A percentile compares a stretch with the other conserved stretches of the same genome.
These are phyloP conservation scores for Lepus americanus DNA, from an alignment of 2,113 vertebrate species.

Conservation along the genomic window DNA sequence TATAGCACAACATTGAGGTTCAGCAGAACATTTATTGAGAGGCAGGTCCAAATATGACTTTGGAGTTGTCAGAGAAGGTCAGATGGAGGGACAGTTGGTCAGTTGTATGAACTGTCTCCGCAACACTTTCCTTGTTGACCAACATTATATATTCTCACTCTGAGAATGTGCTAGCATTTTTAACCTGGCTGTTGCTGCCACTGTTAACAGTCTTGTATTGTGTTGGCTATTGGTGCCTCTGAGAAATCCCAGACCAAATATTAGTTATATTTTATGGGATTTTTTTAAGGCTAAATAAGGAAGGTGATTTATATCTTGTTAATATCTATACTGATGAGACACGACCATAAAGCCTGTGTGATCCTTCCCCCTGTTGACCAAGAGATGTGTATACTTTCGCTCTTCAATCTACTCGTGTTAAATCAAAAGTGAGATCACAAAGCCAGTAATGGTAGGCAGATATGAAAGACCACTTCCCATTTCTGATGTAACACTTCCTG, in stretches of 20 bases:
- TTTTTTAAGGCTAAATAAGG: not conserved
- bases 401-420: not conserved
- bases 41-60: not conserved
- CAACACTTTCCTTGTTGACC: fast-evolving
- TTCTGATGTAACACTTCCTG: not conserved
- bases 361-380: not conserved
- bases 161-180: not conserved
- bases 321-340: not conserved
- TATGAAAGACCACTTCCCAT: not conserved
- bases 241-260: not conserved
- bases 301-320: not conserved
- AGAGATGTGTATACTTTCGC: not conserved
- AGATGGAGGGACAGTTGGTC: not conserved
- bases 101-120: fast-evolving
- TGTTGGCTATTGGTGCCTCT: not conserved
- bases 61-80: not conserved
- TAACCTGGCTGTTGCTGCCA: not conserved
- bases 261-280: too few relatives aligned
- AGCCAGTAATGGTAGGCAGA: not conserved
- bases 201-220: not conserved
- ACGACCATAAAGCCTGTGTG: not conserved
- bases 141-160: not conserved
- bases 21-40: not conserved
- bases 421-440: not conserved
- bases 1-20: not conserved